phyloP scores from a whole-genome alignment of 2,113 vertebrate genomes.

The Ifrita kowaldi region DNA sequence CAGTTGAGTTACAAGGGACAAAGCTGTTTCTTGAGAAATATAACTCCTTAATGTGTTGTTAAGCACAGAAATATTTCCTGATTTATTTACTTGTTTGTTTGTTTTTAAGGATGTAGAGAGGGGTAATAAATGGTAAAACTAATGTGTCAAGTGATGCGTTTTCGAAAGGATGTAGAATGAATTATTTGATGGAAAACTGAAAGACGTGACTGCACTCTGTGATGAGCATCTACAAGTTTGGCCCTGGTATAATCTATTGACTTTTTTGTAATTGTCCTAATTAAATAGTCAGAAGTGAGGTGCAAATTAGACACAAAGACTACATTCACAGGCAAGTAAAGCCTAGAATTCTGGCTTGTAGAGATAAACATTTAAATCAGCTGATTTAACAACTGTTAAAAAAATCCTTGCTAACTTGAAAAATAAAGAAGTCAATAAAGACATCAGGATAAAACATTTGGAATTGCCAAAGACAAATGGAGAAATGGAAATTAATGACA shows the following conservation, averaged over 20 bases:
- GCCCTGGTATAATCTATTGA: neutral
- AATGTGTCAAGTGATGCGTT: neutral
- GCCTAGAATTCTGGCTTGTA: neutral
- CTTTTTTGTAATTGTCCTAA: neutral
- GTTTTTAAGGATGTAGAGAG: neutral
- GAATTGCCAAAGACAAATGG: neutral
- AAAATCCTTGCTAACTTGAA: neutral
- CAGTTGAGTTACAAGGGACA: neutral
- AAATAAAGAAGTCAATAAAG: neutral
- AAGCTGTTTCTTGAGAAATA: neutral
- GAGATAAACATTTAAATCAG: neutral
- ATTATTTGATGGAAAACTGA: neutral
- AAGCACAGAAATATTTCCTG: neutral
- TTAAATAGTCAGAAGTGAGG: neutral
- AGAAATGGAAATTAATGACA: neutral
- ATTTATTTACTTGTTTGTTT: neutral
- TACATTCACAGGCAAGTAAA: neutral
- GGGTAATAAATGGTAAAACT: neutral
- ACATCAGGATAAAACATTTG: neutral
- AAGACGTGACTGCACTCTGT: neutral
- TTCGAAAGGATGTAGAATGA: neutral
- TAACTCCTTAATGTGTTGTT: neutral
- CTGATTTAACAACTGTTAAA: neutral
- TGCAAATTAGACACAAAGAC: neutral
- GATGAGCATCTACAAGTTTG: neutral